Percentiles rank a stretch among this genome's conserved stretches.
These are phyloP conservation scores for Crenichthys baileyi DNA, from an alignment of 2,797 vertebrate species.

Conservation along the genomic window DNA sequence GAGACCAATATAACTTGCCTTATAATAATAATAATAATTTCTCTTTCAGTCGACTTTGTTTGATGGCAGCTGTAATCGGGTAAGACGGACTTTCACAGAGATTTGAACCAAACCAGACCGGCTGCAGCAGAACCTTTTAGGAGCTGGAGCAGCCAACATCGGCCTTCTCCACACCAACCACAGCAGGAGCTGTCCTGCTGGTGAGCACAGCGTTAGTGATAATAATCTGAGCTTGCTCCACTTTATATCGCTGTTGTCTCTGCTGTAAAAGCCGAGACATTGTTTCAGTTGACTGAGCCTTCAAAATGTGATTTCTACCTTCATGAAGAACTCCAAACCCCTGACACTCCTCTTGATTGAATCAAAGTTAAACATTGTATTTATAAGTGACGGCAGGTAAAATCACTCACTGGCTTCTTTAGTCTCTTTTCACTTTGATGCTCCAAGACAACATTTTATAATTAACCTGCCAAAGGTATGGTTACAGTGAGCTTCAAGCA, in stretches of 20 bases:
- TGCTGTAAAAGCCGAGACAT: conserved; percentile 42
- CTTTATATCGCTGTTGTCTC: conserved; percentile 35
- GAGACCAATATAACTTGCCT: background rate
- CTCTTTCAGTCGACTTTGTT: too few species aligned
- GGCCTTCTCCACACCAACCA: too few species aligned
- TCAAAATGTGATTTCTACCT: conserved; percentile 39
- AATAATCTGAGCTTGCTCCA: conserved; percentile 13
- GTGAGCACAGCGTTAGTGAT: too few species aligned
- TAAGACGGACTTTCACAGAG: too few species aligned
- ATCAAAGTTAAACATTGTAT: conserved; percentile 36
- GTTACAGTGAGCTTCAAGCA: background rate
- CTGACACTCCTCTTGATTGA: conserved; percentile 2
- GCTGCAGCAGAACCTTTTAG: too few species aligned
- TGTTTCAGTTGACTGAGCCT: too few species aligned
- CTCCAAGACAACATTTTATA: conserved; percentile 42
- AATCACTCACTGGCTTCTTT: conserved; percentile 1
- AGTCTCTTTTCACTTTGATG: conserved; percentile 27
- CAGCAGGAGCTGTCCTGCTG: too few species aligned
- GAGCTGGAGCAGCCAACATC: too few species aligned
- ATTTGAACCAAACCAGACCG: too few species aligned
- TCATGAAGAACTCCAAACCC: conserved; percentile 12
- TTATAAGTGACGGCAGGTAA: conserved; percentile 13
- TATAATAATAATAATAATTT: background rate
- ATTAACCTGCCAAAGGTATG: conserved; percentile 36
- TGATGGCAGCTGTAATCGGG: too few species aligned